Conservation (phyloP, 2,888 invertebrate genomes). For the Petrolisthes cinctipes region DNA sequence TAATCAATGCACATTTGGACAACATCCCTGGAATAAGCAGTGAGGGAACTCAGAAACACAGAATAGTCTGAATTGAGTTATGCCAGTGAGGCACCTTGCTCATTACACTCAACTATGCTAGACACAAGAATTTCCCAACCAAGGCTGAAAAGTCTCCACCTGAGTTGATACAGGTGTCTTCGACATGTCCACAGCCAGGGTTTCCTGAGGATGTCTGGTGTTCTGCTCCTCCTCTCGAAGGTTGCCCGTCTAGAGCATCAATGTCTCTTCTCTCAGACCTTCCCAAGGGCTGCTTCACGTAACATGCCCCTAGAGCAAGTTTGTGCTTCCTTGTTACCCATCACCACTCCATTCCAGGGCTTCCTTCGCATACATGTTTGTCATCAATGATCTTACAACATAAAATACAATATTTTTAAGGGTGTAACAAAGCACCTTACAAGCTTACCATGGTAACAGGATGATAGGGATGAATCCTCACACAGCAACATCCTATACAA, state of each 20-base stretch:
- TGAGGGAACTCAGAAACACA: constrained; percentile 29
- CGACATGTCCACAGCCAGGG: constrained; percentile 30
- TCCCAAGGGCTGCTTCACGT: constrained; percentile 41
- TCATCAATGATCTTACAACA: constrained; percentile 48
- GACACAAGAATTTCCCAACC: constrained; percentile 55
- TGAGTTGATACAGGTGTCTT: constrained; percentile 26
- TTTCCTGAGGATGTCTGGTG: constrained; percentile 42
- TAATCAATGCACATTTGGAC: constrained; percentile 56
- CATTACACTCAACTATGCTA: constrained; percentile 57
- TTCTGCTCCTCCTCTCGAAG: constrained; percentile 52
- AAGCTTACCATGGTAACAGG: background rate
- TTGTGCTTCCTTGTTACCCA: constrained; percentile 47
- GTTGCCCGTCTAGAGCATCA: constrained; percentile 50
- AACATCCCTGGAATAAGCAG: constrained; percentile 16
- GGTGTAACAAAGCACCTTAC: background rate
- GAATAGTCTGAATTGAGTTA: constrained; percentile 63
- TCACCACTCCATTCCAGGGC: constrained; percentile 8
- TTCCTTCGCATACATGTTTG: constrained; percentile 36
- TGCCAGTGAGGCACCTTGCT: constrained; percentile 46
- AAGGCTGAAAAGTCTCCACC: constrained; percentile 33
- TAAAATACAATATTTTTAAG: background rate
- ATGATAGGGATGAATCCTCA: background rate
- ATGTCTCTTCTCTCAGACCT: constrained; percentile 61
- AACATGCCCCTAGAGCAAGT: constrained; percentile 44
- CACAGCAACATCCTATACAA: background rate